A percentile compares a stretch with the other conserved stretches of the same genome.
phyloP scores from a whole-genome alignment of 2,888 invertebrate species.

The Agrotis clavis region DNA sequence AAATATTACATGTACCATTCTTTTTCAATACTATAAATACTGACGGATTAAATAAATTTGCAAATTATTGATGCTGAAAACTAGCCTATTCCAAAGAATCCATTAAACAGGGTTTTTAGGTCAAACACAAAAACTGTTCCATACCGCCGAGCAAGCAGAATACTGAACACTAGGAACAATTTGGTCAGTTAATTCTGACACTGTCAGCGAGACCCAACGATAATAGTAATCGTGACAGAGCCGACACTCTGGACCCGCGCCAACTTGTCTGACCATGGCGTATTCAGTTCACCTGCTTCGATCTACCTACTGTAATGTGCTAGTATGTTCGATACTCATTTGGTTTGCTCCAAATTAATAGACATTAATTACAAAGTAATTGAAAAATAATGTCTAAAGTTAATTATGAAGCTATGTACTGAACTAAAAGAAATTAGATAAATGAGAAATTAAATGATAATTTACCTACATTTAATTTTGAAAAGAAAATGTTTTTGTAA shows the following conservation, averaged over 20 bases:
- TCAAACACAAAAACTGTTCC: slow-evolving; percentile 9
- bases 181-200: slow-evolving; percentile 50
- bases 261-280: slow-evolving; percentile 71
- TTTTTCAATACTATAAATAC: too few species aligned
- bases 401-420: too few species aligned
- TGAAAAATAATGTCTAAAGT: too few species aligned
- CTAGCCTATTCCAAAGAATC: too few species aligned
- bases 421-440: too few species aligned
- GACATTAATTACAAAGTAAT: neutral
- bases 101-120: neutral
- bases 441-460: too few species aligned
- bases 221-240: slow-evolving; percentile 69
- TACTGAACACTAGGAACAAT: slow-evolving; percentile 20
- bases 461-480: neutral
- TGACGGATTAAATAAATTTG: too few species aligned
- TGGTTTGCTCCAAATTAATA: slow-evolving; percentile 1
- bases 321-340: slow-evolving; percentile 15
- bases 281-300: slow-evolving; percentile 69
- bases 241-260: slow-evolving; percentile 71
- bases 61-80: too few species aligned
- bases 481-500: neutral
- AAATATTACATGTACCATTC: too few species aligned
- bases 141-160: slow-evolving; percentile 22
- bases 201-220: slow-evolving; percentile 50
- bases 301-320: slow-evolving; percentile 30